Conservation (phyloP, 2,113 vertebrate genomes). For the Scolopax mira region DNA sequence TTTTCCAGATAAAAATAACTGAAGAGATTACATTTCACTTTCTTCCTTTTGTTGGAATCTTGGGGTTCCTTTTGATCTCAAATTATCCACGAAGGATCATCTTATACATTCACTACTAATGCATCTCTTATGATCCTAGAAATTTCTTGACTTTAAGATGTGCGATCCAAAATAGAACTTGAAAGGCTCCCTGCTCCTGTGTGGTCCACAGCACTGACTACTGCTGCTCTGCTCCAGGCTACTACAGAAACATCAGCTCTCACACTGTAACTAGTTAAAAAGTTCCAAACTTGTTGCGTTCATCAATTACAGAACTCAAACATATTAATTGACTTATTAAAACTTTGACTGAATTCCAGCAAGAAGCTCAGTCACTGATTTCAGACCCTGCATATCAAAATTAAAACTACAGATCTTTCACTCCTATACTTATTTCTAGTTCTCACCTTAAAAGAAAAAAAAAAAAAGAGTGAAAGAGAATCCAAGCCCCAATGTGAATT, state of each 20-base stretch:
- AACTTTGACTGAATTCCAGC: not conserved
- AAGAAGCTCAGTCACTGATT: not conserved
- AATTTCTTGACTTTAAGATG: not conserved
- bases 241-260: not conserved
- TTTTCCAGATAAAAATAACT: constrained; percentile 54
- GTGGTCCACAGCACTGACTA: not conserved
- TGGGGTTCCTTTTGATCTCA: constrained; percentile 55
- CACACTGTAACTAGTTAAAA: not conserved
- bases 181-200: not conserved
- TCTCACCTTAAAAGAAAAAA: not conserved
- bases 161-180: constrained; percentile 51
- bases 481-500: not conserved
- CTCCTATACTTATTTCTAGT: not conserved
- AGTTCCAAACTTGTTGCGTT: not conserved
- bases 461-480: not conserved
- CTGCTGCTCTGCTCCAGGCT: not conserved
- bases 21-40: constrained; percentile 46
- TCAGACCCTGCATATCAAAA: not conserved
- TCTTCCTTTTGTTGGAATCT: constrained; percentile 47
- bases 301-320: not conserved
- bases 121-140: constrained; percentile 10
- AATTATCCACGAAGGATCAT: constrained; percentile 25
- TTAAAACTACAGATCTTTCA: not conserved
- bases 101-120: not conserved
- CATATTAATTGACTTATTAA: not conserved